Evolutionary conservation across 2,797 vertebrate genomes (phyloP), one percentile per base, ranked within the genome.

Genomic region (Bucorvus abyssinicus): DNA sequence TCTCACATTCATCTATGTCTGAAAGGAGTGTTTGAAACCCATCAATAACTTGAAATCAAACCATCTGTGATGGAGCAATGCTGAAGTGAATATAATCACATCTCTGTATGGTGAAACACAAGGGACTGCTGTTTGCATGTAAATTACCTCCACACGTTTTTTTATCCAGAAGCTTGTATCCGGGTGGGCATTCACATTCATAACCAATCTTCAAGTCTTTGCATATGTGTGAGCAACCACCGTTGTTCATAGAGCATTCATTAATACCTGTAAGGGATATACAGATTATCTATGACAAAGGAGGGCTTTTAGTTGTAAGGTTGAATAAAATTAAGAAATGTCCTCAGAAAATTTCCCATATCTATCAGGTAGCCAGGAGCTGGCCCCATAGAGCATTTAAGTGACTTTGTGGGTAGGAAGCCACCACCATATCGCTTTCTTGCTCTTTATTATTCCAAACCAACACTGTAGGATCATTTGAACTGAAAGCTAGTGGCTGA

Each of bases 1-100:
- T 99, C 98, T 99, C 98, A 95, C 99, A 99, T 97, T 99, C 99
- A 22, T 99, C 98, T 87, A 99, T 99, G 98, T 99, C 99, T 99
- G 98, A 81, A 97, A 97, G 88, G 92, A 96, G 92, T 90, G 94
- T 97, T 97, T 92, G 94, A 96, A 95, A 96, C 86, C 91, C 92
- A 97, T 98, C 96, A 97, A 91, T 96, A 97, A 96, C 94, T 95
- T 90, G 83, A 91, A 96, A 96, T 97, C 93, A 94, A 96, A 95
- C 92, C 96, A 96, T 97, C 97, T 94, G 96, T 94, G 95, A 95
- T 94, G 81, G 87, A 94, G 94, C 93, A 94, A 30, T 26, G 74
- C 89, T 95, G 88, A 91, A 96, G 92, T 87, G 90, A 75, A 89
- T 88, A 91, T 92, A 96, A 97, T 96, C 94, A 94, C 14, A 15